Evolutionary conservation across 2,888 invertebrate species (phyloP).

Genomic region (Tinea pellionella): DNA sequence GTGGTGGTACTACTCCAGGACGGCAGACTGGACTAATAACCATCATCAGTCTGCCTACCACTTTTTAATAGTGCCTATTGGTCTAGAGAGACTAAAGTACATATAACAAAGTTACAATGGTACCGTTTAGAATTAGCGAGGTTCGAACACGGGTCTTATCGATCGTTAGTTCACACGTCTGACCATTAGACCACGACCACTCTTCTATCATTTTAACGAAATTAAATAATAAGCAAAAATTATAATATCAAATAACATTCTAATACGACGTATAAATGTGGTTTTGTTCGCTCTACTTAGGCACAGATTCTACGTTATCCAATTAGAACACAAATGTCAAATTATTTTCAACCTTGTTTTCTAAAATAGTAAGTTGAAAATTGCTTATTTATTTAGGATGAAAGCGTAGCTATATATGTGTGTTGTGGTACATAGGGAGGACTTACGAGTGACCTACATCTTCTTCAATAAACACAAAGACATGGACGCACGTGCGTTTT

Average conservation of each 20-base stretch:
- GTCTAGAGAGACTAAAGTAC: no score
- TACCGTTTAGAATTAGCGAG: no score
- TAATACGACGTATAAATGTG: neutral
- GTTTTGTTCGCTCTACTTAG: neutral
- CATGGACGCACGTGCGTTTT: constrained; percentile 24
- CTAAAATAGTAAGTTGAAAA: neutral
- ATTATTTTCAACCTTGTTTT: neutral
- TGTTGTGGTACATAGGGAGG: neutral
- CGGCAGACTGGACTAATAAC: no score
- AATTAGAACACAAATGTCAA: neutral
- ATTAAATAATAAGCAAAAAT: neutral
- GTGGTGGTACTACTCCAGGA: no score
- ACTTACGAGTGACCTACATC: neutral
- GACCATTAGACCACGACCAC: no score
- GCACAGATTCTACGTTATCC: neutral
- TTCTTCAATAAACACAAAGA: constrained; percentile 5
- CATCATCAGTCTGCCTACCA: no score
- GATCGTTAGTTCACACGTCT: no score
- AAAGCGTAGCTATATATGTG: neutral
- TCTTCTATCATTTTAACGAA: no score
- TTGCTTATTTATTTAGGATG: neutral
- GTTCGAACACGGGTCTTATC: no score
- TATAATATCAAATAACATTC: neutral
- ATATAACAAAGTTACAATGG: no score
- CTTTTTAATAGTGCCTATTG: no score